Percentiles rank a stretch among this genome's conserved stretches.
Evolutionary conservation across 2,888 invertebrate genomes (phyloP).

Genomic region (Euproctis similis): DNA sequence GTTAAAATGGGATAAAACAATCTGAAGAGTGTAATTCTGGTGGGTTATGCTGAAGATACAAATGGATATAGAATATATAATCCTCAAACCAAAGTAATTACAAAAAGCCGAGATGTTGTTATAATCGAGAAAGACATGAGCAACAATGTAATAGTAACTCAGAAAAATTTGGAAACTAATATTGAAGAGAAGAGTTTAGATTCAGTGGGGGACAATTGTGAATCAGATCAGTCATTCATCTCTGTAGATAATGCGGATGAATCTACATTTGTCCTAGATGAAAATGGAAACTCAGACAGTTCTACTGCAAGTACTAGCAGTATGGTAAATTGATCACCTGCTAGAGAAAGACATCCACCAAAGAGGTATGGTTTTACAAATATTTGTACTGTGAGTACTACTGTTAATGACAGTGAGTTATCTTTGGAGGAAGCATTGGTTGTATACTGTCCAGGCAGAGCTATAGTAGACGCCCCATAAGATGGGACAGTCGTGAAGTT

Average conservation of each 20-base stretch:
- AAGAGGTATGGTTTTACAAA: no score
- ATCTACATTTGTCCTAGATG: no score
- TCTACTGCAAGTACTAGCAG: no score
- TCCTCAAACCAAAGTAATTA: no score
- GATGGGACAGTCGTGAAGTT: background rate
- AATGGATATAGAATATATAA: constrained; percentile 7
- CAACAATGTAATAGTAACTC: background rate
- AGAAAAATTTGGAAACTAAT: background rate
- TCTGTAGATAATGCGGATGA: background rate
- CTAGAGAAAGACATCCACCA: background rate
- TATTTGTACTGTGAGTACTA: background rate
- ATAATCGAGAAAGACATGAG: constrained; percentile 2
- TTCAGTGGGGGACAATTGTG: background rate
- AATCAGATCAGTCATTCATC: background rate
- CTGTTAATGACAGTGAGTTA: background rate
- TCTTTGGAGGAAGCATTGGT: constrained; percentile 2
- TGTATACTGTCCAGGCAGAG: background rate
- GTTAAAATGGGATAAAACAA: constrained; percentile 1
- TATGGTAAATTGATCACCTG: background rate
- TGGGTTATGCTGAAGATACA: constrained; percentile 2
- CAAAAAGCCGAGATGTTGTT: constrained; percentile 6
- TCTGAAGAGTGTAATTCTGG: constrained; percentile 1
- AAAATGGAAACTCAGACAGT: no score
- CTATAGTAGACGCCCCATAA: background rate
- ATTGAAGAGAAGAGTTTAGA: background rate